Conservation (phyloP, 2,113 vertebrate species). For the Chionodraco myersi region DNA sequence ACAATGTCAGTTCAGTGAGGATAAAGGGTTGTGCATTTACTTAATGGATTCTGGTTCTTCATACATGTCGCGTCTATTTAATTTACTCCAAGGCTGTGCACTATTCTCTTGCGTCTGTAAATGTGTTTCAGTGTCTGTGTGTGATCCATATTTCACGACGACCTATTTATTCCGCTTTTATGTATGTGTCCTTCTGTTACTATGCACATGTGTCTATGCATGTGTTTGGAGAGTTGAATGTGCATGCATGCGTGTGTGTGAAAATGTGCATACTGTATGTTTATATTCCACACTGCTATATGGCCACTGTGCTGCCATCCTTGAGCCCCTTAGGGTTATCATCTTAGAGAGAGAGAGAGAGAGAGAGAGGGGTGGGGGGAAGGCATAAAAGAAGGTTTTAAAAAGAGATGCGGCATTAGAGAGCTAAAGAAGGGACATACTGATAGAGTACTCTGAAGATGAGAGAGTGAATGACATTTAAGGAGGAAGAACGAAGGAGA, state of each 20-base stretch:
- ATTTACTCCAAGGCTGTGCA: conserved; percentile 21
- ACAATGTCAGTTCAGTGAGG: neutral
- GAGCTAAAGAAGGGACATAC: conserved; percentile 24
- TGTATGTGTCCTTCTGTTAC: neutral
- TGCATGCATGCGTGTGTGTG: conserved; percentile 2
- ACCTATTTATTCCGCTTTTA: conserved; percentile 23
- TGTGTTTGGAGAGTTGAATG: conserved; percentile 1
- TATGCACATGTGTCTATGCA: conserved; percentile 6
- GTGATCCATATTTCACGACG: conserved; percentile 23
- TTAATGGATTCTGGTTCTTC: conserved; percentile 2
- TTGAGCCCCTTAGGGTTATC: conserved; percentile 44
- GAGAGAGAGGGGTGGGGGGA: conserved; percentile 29
- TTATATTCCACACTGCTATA: conserved; percentile 30
- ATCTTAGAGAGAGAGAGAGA: conserved; percentile 43
- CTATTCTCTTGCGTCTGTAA: conserved; percentile 18
- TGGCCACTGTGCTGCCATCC: conserved; percentile 36
- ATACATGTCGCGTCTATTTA: conserved; percentile 9
- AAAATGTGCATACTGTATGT: conserved; percentile 13
- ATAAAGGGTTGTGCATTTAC: conserved; percentile 25
- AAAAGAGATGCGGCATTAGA: conserved; percentile 46
- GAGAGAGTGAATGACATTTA: conserved; percentile 46
- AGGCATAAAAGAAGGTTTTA: conserved; percentile 51
- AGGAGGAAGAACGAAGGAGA: conserved; percentile 1
- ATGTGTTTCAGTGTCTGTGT: conserved; percentile 15
- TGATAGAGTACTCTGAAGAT: conserved; percentile 33